Base-by-base conservation (phyloP, 2,113 vertebrate species). In the Cyprinodon brontotheroides region DNA sequence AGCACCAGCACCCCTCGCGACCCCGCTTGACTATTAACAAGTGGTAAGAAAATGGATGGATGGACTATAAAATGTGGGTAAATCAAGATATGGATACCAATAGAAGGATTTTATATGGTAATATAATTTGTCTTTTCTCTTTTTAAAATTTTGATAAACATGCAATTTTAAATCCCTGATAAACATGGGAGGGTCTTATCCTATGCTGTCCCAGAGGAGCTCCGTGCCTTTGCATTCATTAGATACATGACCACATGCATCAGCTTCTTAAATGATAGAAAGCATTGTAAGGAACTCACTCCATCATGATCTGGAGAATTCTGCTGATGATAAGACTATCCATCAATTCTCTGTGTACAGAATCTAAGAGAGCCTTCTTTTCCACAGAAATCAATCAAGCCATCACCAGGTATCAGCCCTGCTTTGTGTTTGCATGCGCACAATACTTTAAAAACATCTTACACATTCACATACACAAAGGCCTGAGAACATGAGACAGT, bases 321-420 rank as follows among this genome's bases (percentile, higher is more conserved):
- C 47, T 69, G 12, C 50, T 6, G 20, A 86, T 88, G 84, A 85
- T 72, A 84, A 76, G 86, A 88, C 82, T 82, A 62, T 88, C 80
- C 86, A 89, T 83, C 83, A 68, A 75, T 87, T 85, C 79, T 77
- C 78, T 90, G 59, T 7, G 47, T 3, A 74, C 57, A 62, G 41
- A 41, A 72, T 78, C 71, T 74, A 1, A 10, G 40, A 68, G 73
- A 59, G 72, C 66, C 84, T 85, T 82, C 65, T 79, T 87, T 86
- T 62, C 72, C 78, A 86, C 79, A 80, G 68, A 86, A 88, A 86
- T 90, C 87, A 86, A 89, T 90, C 79, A 6, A 45, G 65, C 78
- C 73, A 59, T 87, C 86, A 82, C 63, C 72, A 80, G 62, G 65
- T 66, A 79, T 87, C 79, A 61, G 79, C 79, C 70, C 67, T 60